phyloP scores from a whole-genome alignment of 2,888 invertebrate genomes.

The Synanthedon vespiformis region DNA sequence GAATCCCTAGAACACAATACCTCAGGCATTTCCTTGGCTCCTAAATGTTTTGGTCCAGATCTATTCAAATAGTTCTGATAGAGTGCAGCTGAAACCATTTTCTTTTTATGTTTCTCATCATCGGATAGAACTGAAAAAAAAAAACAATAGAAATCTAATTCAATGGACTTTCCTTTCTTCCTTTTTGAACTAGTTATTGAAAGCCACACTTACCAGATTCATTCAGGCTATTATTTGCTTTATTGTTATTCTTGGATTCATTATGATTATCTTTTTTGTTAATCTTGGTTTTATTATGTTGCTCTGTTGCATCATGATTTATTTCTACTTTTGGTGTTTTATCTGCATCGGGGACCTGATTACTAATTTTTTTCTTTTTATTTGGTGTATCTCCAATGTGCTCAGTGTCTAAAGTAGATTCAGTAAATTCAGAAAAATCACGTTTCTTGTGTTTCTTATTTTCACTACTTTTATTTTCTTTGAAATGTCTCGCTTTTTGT shows the following conservation, averaged over 20 bases:
- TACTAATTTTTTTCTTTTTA: not conserved
- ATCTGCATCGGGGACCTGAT: not conserved
- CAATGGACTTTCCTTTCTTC: too few species aligned
- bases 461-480: conserved; percentile 4
- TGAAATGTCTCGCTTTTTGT: conserved; percentile 1
- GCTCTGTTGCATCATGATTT: not conserved
- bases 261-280: conserved; percentile 6
- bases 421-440: conserved; percentile 35
- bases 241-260: conserved; percentile 19
- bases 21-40: conserved; percentile 85
- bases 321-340: conserved; percentile 2
- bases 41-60: conserved; percentile 84
- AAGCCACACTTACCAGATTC: conserved; percentile 38
- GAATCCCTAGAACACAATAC: conserved; percentile 44
- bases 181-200: not conserved
- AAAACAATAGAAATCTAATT: not conserved
- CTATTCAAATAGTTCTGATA: conserved; percentile 84
- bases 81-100: conserved; percentile 71
- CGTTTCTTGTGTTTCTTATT: conserved; percentile 12
- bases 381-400: conserved; percentile 1
- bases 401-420: conserved; percentile 8
- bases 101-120: conserved; percentile 78
- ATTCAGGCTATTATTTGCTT: conserved; percentile 42
- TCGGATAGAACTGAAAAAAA: conserved; percentile 60
- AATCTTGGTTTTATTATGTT: not conserved